Base-by-base conservation (phyloP, 2,888 invertebrate genomes). In the Phengaris alcon region DNA sequence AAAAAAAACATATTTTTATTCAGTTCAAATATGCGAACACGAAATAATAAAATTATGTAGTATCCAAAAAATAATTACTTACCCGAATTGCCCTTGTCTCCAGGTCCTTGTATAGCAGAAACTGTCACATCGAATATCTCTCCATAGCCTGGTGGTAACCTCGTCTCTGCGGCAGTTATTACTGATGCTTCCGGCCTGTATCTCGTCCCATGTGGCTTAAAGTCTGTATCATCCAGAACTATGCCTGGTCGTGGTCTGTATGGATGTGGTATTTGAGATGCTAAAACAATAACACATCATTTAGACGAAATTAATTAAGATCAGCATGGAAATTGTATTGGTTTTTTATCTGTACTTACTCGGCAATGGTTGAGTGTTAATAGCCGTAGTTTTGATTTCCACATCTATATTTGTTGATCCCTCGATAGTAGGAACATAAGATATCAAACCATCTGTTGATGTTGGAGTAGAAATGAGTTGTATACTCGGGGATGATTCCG, bases 81-180 rank as follows among this genome's bases (percentile, higher is more conserved):
- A 91, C 93, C 90, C 55, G 91, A 87, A 48, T 86, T 88, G 0
- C 86, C 88, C 73, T 94, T 93, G 15, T 95, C 95, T 0, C 96
- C 96, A 0, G 97, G 96, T 2, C 97, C 97, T 85, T 98, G 98
- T 77, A 97, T 96, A 0, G 97, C 98, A 0, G 97, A 97, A 0
- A 98, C 96, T 0, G 97, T 97, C 0, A 98, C 96, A 82, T 98
- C 97, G 82, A 98, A 98, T 76, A 97, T 96, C 86, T 98, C 97
- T 9, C 96, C 97, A 82, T 95, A 95, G 0, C 89, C 90, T 0
- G 86, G 93, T 0, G 86, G 93, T 68, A 81, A 86, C 68, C 85
- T 90, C 83, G 85, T 85, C 73, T 89, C 88, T 0, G 85, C 82
- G 0, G 95, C 94, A 0, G 94, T 93, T 75, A 94, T 94, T 7